Percentiles rank a stretch among this genome's conserved stretches.
phyloP scores from a whole-genome alignment of 2,797 vertebrate genomes.

The Tinamus major region DNA sequence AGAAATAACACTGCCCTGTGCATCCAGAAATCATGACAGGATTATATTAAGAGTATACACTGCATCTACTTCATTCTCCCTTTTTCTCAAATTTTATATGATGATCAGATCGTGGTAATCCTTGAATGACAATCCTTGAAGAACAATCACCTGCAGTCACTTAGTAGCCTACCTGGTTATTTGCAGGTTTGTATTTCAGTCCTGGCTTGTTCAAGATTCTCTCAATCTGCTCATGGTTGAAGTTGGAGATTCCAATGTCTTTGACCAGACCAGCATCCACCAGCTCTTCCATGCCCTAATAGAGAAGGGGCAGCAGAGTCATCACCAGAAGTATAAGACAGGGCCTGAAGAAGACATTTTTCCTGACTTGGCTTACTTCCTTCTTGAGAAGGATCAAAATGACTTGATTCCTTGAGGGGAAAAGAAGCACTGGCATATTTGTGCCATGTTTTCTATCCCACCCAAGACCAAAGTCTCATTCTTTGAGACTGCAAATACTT shows the following conservation, averaged over 20 bases:
- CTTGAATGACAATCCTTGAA: not conserved
- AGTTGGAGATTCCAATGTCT: conserved; percentile 94
- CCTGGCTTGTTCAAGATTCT: conserved; percentile 90
- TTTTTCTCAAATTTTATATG: not conserved
- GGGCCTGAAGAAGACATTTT: not conserved
- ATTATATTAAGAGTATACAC: accelerated
- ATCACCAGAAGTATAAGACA: not conserved
- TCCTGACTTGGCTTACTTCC: not conserved
- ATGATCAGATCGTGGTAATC: not conserved
- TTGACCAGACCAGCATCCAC: conserved; percentile 91
- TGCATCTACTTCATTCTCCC: not conserved
- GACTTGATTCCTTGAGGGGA: not conserved
- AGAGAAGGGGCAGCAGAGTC: not conserved
- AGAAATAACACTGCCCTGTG: not conserved
- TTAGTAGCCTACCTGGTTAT: conserved; percentile 86
- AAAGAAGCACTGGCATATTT: not conserved
- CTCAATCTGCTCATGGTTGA: conserved; percentile 91
- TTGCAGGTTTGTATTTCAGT: conserved; percentile 93
- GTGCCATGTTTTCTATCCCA: not conserved
- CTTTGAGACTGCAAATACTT: not conserved
- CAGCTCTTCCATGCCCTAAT: conserved; percentile 91
- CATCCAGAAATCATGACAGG: not conserved
- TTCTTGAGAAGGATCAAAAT: not conserved
- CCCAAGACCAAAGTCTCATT: not conserved
- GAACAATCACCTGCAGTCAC: not conserved